These are phyloP conservation scores for Exocentrus adspersus DNA, from an alignment of 2,888 invertebrate genomes.

Conservation along the genomic window DNA sequence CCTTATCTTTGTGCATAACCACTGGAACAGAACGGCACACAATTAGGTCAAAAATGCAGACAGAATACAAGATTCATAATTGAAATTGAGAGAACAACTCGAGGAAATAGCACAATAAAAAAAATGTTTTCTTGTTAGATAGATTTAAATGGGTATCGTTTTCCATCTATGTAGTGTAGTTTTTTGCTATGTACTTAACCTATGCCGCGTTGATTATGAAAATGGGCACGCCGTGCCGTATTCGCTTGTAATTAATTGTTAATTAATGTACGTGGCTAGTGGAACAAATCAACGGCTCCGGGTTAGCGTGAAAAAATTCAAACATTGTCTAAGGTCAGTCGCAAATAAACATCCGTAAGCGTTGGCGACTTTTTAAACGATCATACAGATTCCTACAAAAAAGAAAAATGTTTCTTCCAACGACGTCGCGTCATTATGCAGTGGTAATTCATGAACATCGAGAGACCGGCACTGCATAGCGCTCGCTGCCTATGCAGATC, in stretches of 20 bases:
- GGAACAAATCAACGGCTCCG: constrained; percentile 23
- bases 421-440: neutral
- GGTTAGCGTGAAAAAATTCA: constrained; percentile 31
- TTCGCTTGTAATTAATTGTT: constrained; percentile 37
- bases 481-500: constrained; percentile 10
- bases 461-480: neutral
- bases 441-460: neutral
- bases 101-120: no score
- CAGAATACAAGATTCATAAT: no score
- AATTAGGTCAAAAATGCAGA: constrained; percentile 5
- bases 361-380: no score
- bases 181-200: neutral
- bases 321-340: constrained; percentile 34
- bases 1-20: constrained; percentile 95
- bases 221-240: constrained; percentile 19
- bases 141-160: neutral
- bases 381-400: no score
- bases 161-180: constrained; percentile 1
- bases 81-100: no score
- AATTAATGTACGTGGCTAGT: constrained; percentile 27
- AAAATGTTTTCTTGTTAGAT: no score
- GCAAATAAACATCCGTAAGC: constrained; percentile 26
- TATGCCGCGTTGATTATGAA: constrained; percentile 25
- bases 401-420: neutral
- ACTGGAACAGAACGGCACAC: constrained; percentile 72